Base-by-base conservation (phyloP, 2,113 vertebrate species). In the Plectropomus leopardus region DNA sequence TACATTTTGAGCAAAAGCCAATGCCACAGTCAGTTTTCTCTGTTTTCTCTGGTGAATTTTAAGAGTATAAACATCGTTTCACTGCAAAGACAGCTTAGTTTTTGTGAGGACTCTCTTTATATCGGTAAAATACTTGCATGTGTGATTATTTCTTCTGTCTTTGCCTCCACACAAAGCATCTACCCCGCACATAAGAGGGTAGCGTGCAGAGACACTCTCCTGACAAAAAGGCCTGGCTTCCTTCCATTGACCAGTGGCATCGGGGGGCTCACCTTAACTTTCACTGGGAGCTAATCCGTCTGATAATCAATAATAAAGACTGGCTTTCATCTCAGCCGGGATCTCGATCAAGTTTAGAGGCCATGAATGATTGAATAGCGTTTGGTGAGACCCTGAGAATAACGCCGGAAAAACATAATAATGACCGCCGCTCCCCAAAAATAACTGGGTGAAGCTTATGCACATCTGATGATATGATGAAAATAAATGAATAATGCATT, bases 401-500 rank as follows among this genome's bases (percentile, higher is more conserved):
- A 89, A 84, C 61, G 65, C 64, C 70, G 61, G 55, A 19, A 76
- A 61, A 80, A 78, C 68, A 83, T 47, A 57, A 86, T 67, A 67
- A 77, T 44, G 82, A 86, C 81, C n/a, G 69, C 76, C n/a, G 24
- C 86, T 69, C 71, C 88, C 73, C 42, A 77, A 82, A 85, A 90
- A 92, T 86, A 92, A 90, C 82, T 69, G 86, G 78, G 80, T 57
- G 85, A 87, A 83, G 90, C 89, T 92, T 89, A 92, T 92, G 91
- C 90, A 90, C 92, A 87, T 94, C 92, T 93, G 92, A 94, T 90
- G 90, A 94, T 92, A 90, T 93, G 90, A 94, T 93, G 92, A 92
- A 94, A 92, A 94, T 92, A 91, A 93, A 94, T 95, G 94, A 95
- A 95, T 95, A 90, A 95, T 95, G 94, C 93, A 95, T 93, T 90